Percentiles rank a stretch among this genome's conserved stretches.
These are phyloP conservation scores for Cataglyphis cursor DNA, from an alignment of 2,888 invertebrate genomes.

Conservation along the genomic window DNA sequence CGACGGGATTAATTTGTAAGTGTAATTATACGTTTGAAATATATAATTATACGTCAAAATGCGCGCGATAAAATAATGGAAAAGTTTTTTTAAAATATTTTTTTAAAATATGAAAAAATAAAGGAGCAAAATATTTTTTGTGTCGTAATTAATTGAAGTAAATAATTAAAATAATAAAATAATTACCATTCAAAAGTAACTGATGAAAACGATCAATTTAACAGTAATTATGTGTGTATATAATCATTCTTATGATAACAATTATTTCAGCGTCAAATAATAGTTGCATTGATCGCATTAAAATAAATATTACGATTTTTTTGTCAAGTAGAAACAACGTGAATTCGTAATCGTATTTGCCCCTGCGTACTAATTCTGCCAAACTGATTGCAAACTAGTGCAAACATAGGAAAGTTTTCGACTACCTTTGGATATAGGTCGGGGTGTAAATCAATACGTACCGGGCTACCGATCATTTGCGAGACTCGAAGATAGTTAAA, in stretches of 20 bases:
- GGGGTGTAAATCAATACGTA: constrained; percentile 48
- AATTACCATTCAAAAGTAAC: background rate
- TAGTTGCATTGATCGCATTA: constrained; percentile 12
- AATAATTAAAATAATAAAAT: background rate
- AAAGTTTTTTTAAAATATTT: too few relatives aligned
- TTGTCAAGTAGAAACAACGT: background rate
- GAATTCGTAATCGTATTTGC: constrained; percentile 23
- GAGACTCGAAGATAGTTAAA: constrained; percentile 40
- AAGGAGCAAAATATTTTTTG: background rate
- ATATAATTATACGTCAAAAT: constrained; percentile 40
- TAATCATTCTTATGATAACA: background rate
- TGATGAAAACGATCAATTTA: background rate
- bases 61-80: background rate
- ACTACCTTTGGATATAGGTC: constrained; percentile 30
- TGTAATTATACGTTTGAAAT: constrained; percentile 81
- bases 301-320: background rate
- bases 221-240: background rate
- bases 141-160: background rate
- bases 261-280: background rate
- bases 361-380: constrained; percentile 27
- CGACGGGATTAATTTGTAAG: constrained; percentile 97
- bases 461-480: constrained; percentile 43
- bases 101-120: background rate
- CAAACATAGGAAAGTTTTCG: constrained; percentile 52
- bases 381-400: constrained; percentile 50